Percentiles rank a stretch among this genome's conserved stretches.
phyloP scores from a whole-genome alignment of 2,797 vertebrate genomes.

The Pseudocheirus occidentalis region DNA sequence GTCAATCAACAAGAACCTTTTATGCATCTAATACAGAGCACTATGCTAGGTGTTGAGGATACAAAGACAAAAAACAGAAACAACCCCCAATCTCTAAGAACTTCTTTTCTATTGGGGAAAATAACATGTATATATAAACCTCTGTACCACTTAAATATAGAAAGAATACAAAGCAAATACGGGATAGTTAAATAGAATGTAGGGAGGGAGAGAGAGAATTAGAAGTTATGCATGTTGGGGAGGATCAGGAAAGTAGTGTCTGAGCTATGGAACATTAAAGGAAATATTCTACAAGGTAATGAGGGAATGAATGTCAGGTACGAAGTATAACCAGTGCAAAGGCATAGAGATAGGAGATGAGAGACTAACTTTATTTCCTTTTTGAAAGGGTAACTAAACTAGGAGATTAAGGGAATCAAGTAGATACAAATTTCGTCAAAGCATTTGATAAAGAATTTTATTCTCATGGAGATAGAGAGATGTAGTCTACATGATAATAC shows the following conservation, averaged over 20 bases:
- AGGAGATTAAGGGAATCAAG: background rate
- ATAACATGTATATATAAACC: background rate
- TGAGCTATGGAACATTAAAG: background rate
- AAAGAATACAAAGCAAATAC: background rate
- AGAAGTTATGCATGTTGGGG: background rate
- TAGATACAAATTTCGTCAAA: background rate
- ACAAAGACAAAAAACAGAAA: background rate
- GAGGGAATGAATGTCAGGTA: background rate
- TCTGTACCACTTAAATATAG: background rate
- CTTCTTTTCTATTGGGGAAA: background rate
- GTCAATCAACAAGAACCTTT: background rate
- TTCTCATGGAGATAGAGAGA: background rate
- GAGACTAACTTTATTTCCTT: background rate
- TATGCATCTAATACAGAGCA: background rate
- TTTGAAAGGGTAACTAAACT: background rate
- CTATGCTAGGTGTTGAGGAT: background rate
- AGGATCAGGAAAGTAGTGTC: background rate
- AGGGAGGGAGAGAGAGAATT: background rate
- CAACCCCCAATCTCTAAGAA: background rate
- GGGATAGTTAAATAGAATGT: background rate
- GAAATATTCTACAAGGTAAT: background rate
- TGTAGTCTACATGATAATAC: background rate
- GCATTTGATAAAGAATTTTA: background rate
- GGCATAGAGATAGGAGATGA: background rate
- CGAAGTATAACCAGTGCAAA: background rate